Evolutionary conservation across 2,113 vertebrate species (phyloP).

Genomic region (Puntigrus tetrazona): DNA sequence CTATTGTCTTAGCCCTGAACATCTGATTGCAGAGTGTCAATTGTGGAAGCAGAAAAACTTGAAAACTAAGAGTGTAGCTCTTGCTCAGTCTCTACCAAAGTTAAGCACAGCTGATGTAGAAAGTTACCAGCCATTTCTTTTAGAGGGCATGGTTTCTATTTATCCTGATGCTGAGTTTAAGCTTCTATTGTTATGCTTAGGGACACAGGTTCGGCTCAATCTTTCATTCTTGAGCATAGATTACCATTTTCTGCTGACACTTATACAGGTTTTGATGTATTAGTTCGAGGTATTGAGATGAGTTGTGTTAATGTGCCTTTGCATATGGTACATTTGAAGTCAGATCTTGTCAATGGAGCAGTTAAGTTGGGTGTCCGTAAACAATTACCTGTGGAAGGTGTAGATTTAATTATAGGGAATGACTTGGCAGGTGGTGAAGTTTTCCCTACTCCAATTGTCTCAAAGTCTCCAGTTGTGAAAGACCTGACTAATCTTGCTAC

Average conservation of each 20-base stretch:
- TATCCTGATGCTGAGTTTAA: neutral
- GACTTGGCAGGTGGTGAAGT: conserved; percentile 31
- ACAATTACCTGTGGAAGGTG: neutral
- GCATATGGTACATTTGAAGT: neutral
- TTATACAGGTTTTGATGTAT: neutral
- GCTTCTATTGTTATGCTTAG: neutral
- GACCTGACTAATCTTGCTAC: too few relatives aligned
- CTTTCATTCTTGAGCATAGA: neutral
- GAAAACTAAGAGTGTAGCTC: neutral
- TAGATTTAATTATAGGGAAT: conserved; percentile 42
- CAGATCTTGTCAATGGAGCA: neutral
- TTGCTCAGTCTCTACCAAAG: neutral
- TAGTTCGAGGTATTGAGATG: conserved; percentile 36
- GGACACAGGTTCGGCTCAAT: conserved; percentile 12
- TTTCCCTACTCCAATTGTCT: neutral
- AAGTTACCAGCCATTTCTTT: conserved; percentile 25
- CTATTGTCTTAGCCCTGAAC: conserved; percentile 6
- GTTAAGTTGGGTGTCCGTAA: neutral
- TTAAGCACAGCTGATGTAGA: neutral
- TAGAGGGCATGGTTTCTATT: conserved; percentile 1
- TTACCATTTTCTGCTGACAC: neutral
- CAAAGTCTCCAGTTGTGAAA: too few relatives aligned
- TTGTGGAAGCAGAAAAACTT: neutral
- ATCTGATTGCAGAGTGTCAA: conserved; percentile 6
- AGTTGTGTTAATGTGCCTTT: conserved; percentile 1